A percentile compares a stretch with the other conserved stretches of the same genome.
Evolutionary conservation across 2,888 invertebrate genomes (phyloP).

Genomic region (Melieria crassipennis): DNA sequence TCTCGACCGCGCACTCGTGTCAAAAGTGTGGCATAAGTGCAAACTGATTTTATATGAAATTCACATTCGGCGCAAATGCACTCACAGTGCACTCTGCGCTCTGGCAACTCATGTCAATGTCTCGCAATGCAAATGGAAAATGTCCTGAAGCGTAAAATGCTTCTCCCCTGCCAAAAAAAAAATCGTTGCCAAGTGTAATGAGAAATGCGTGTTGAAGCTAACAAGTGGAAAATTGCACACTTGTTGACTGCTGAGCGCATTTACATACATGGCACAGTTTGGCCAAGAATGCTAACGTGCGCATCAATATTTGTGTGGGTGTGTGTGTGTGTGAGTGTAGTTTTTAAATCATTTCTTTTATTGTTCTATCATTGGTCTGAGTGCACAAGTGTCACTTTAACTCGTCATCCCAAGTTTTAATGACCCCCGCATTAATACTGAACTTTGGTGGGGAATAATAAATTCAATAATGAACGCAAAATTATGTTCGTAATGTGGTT

Average conservation of each 20-base stretch:
- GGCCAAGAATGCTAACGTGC: too few species aligned
- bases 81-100: too few species aligned
- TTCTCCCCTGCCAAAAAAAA: background rate
- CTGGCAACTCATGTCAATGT: slow-evolving; percentile 4
- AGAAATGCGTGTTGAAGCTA: slow-evolving; percentile 33
- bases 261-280: background rate
- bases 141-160: slow-evolving; percentile 13
- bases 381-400: too few species aligned
- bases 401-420: too few species aligned
- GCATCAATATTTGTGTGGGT: too few species aligned
- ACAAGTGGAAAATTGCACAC: slow-evolving; percentile 38
- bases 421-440: too few species aligned
- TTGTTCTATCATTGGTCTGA: too few species aligned
- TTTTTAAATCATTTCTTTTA: too few species aligned
- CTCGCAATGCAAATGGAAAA: slow-evolving; percentile 24
- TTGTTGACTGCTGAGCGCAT: background rate
- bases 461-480: too few species aligned
- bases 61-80: background rate
- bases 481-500: too few species aligned
- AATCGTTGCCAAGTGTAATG: slow-evolving; percentile 14
- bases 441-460: too few species aligned
- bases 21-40: background rate
- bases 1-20: background rate
- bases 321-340: too few species aligned
- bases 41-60: background rate